Percentiles rank a stretch among this genome's conserved stretches.
Conservation (phyloP, 2,113 vertebrate species). For the Orycteropus afer region DNA sequence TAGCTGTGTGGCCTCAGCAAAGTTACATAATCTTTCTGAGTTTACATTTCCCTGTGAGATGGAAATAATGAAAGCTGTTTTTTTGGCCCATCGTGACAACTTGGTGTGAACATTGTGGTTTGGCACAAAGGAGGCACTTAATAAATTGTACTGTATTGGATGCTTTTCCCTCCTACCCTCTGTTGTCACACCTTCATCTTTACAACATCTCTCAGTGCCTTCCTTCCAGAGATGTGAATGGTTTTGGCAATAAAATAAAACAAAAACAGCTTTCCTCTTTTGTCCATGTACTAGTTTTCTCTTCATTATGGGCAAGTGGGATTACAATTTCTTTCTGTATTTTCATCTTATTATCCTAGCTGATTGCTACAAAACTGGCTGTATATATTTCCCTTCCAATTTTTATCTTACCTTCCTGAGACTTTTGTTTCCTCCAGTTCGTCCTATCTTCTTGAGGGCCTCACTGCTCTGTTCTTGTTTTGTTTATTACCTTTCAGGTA, state of each 20-base stretch:
- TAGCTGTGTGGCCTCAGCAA: not conserved
- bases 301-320: not conserved
- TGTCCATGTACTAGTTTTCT: not conserved
- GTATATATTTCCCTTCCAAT: not conserved
- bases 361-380: not conserved
- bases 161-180: not conserved
- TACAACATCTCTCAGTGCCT: not conserved
- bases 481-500: not conserved
- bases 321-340: not conserved
- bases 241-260: not conserved
- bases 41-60: not conserved
- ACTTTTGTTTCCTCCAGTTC: not conserved
- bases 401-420: not conserved
- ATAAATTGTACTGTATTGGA: fast-evolving
- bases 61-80: not conserved
- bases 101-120: not conserved
- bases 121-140: not conserved
- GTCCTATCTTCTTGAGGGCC: not conserved
- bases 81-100: not conserved
- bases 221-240: not conserved
- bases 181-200: not conserved
- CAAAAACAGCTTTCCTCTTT: not conserved
- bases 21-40: not conserved
- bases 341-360: not conserved
- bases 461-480: not conserved